Evolutionary conservation across 2,888 invertebrate species (phyloP).

Genomic region (Drosophila ezoana): DNA sequence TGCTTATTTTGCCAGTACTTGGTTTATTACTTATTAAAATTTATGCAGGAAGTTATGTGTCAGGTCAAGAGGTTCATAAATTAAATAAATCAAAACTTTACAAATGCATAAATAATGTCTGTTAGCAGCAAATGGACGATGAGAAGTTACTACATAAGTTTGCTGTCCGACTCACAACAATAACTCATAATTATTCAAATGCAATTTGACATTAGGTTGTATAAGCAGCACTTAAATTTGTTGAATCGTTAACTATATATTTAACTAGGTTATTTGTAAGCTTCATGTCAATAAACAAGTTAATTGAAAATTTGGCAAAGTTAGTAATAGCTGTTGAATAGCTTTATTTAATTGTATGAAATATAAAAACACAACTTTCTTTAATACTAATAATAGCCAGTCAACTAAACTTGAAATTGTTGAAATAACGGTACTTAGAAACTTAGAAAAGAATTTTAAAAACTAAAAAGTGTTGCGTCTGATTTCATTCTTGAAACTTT

Average conservation of each 20-base stretch:
- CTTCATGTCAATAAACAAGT: not conserved
- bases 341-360: too few species aligned
- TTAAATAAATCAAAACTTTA: constrained; percentile 67
- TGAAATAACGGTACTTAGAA: too few species aligned
- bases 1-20: constrained; percentile 21
- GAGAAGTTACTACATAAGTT: constrained; percentile 35
- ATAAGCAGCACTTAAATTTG: not conserved
- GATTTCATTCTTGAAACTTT: too few species aligned
- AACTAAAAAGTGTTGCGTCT: not conserved
- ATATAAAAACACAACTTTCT: too few species aligned
- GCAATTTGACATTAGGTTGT: constrained; percentile 7
- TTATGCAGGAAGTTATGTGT: constrained; percentile 40
- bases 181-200: constrained; percentile 49
- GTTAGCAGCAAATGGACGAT: constrained; percentile 16
- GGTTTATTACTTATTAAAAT: constrained; percentile 41
- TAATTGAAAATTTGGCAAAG: not conserved
- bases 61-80: constrained; percentile 49
- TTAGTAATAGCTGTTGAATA: not conserved
- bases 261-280: not conserved
- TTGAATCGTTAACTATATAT: not conserved
- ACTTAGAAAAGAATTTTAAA: not conserved
- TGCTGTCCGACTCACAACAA: constrained; percentile 21
- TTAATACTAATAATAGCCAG: too few species aligned
- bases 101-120: constrained; percentile 54
- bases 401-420: too few species aligned